Evolutionary conservation across 2,113 vertebrate species (phyloP).

Genomic region (Lipotes vexillifer): DNA sequence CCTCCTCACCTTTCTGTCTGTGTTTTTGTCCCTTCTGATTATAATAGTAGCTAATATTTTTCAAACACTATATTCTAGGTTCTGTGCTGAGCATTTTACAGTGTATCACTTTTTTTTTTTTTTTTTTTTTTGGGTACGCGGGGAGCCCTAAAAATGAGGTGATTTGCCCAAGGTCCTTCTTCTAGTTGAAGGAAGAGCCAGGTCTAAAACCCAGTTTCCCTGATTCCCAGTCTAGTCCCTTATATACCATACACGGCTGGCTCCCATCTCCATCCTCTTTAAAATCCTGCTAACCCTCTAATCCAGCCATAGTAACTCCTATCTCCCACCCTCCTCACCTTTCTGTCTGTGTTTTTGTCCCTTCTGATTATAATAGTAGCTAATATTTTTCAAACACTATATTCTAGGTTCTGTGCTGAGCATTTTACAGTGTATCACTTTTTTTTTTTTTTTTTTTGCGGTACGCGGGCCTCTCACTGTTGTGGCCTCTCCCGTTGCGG

Average conservation of each 20-base stretch:
- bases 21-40: neutral
- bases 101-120: neutral
- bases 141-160: neutral
- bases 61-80: neutral
- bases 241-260: neutral
- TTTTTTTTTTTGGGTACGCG: no score
- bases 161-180: neutral
- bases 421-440: slow-evolving; percentile 12
- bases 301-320: neutral
- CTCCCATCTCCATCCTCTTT: neutral
- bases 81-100: slow-evolving; percentile 5
- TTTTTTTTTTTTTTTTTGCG: neutral
- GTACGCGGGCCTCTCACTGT: no score
- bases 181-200: neutral
- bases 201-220: neutral
- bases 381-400: neutral
- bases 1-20: neutral
- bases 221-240: neutral
- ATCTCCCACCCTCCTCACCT: neutral
- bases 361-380: neutral
- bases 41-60: neutral
- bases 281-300: neutral
- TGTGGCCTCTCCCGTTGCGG: no score
- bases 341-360: neutral
- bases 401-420: neutral